A percentile compares a stretch with the other conserved stretches of the same genome.
Conservation (phyloP, 2,888 invertebrate genomes). For the Lycia hirtaria region DNA sequence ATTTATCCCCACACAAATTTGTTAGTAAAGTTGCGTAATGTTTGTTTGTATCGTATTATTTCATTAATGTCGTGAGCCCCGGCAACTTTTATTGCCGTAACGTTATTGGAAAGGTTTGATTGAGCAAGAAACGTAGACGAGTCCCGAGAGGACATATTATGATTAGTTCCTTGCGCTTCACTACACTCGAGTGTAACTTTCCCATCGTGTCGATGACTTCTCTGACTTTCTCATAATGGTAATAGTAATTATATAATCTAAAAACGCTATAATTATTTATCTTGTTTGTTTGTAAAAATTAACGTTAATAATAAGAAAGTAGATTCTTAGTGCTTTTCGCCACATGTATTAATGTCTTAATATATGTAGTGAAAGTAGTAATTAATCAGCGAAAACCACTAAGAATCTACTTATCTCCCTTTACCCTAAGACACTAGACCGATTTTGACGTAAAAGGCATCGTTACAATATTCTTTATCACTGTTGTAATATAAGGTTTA, state of each 20-base stretch:
- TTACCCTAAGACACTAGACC: too few relatives aligned
- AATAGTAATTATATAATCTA: constrained; percentile 4
- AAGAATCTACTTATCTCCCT: too few relatives aligned
- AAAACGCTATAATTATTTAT: too few relatives aligned
- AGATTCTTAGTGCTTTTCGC: too few relatives aligned
- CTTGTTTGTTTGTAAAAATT: too few relatives aligned
- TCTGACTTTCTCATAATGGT: background rate
- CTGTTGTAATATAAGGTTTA: too few relatives aligned
- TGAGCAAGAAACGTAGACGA: background rate
- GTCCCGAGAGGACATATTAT: constrained; percentile 9
- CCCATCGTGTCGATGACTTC: constrained; percentile 11
- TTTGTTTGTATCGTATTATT: background rate
- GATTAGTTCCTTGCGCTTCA: constrained; percentile 14
- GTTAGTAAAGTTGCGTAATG: background rate
- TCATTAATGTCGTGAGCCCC: background rate
- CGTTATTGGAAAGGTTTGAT: constrained; percentile 1
- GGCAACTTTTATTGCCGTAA: background rate
- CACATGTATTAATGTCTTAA: too few relatives aligned
- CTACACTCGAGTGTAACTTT: background rate
- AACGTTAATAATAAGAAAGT: too few relatives aligned
- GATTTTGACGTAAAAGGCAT: too few relatives aligned
- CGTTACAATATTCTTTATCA: too few relatives aligned
- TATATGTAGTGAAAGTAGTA: too few relatives aligned
- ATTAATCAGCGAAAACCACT: too few relatives aligned
- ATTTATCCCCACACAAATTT: background rate